Evolutionary conservation across 2,113 vertebrate genomes (phyloP), one percentile per base, ranked within the genome.

Genomic region (Laticauda colubrina): DNA sequence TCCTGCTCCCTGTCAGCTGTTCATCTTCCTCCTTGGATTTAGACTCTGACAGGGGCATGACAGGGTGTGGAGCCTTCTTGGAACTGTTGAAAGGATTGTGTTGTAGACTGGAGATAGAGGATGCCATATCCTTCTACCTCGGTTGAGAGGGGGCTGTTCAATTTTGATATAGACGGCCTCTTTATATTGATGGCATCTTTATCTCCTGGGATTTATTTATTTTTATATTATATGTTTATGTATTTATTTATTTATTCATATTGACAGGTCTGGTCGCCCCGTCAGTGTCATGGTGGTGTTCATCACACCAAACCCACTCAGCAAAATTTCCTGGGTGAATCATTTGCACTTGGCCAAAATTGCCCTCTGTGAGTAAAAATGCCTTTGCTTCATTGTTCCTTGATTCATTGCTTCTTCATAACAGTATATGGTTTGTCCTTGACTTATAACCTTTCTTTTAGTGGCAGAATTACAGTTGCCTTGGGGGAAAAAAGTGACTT

Each of bases 281-380:
- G 98, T 99, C 96, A 99, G 98, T 2, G 98, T 99, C 97, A 99
- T 99, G 98, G 98, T 99, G 94, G 99, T 99, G 94, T 99, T 99
- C 97, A 99, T 99, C 98, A 99, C 99, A 0, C 98, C 99, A 23
- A 99, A 95, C 95, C 98, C 99, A 21, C 97, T 99, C 86, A 99
- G 99, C 96, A 99, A 99, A 97, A 99, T 99, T 96, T 99, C 98
- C 95, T 99, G 99, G 99, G 99, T 99, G 95, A 99, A 99, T 96
- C 98, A 98, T 29, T 95, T 99, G 94, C 99, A 99, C 95, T 94
- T 99, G 97, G 98, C 99, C 93, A 99, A 99, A 98, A 98, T 99
- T 0, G 99, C 98, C 85, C 98, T 98, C 92, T 96, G 99, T 99
- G 97, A 99, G 99, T 96, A 59, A 59, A 92, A 59, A 26, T 43